phyloP scores from a whole-genome alignment of 1,140 invertebrate genomes.

The Drosophila nasuta region DNA sequence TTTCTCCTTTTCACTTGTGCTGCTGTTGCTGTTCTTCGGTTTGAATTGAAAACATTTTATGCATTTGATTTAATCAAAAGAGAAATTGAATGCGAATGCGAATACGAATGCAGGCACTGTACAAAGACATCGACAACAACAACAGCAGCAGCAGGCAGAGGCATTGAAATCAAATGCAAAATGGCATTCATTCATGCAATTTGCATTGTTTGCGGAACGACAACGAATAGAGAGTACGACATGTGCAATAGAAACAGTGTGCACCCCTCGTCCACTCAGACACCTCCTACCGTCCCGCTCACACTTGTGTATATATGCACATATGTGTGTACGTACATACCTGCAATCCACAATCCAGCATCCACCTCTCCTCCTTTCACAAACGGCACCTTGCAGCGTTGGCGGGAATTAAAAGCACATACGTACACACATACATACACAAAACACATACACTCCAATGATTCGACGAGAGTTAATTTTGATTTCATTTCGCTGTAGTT shows the following conservation, averaged over 20 bases:
- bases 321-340: neutral
- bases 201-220: conserved; percentile 72
- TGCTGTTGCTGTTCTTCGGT: conserved; percentile 41
- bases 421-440: conserved; percentile 4
- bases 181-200: conserved; percentile 82
- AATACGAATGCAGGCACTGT: conserved; percentile 56
- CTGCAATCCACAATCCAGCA: neutral
- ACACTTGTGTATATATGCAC: neutral
- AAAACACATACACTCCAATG: conserved; percentile 12
- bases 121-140: conserved; percentile 32
- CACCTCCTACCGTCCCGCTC: neutral
- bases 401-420: conserved; percentile 27
- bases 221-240: conserved; percentile 28
- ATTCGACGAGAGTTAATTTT: conserved; percentile 46
- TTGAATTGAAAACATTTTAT: conserved; percentile 83
- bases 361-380: neutral
- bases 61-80: conserved; percentile 83
- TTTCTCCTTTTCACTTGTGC: conserved; percentile 21
- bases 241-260: conserved; percentile 36
- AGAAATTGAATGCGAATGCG: conserved; percentile 71
- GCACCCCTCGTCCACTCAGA: neutral
- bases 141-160: conserved; percentile 9
- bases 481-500: conserved; percentile 39
- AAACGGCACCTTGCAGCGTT: conserved; percentile 15
- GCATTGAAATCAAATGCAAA: conserved; percentile 78